phyloP scores from a whole-genome alignment of 2,797 vertebrate species.

The Zalophus californianus region DNA sequence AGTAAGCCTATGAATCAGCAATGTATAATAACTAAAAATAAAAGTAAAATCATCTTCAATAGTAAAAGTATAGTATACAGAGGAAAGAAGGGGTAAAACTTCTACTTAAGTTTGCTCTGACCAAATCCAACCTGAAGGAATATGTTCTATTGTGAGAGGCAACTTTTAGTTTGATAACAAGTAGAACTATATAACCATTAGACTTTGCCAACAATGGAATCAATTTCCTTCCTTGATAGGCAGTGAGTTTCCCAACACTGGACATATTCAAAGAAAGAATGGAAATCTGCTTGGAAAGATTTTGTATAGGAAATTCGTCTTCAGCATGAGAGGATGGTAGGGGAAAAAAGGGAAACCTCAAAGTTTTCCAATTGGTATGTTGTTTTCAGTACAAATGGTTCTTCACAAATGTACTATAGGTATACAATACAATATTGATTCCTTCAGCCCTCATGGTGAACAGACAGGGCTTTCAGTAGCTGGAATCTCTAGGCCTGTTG shows the following conservation, averaged over 20 bases:
- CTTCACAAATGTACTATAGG: background rate
- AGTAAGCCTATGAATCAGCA: slow-evolving; percentile 42
- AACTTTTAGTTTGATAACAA: slow-evolving; percentile 59
- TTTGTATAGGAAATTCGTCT: background rate
- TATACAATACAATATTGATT: slow-evolving; percentile 28
- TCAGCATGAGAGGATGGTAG: background rate
- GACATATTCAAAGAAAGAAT: background rate
- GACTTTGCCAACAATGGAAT: background rate
- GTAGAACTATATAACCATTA: background rate
- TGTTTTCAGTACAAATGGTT: slow-evolving; percentile 8
- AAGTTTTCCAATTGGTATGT: background rate
- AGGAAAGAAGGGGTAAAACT: slow-evolving; percentile 24
- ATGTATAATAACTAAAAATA: background rate
- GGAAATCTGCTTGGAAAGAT: slow-evolving; percentile 49
- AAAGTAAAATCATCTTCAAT: slow-evolving; percentile 37
- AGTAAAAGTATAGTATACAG: slow-evolving; percentile 19
- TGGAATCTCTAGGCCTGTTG: slow-evolving; percentile 18
- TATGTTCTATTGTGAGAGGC: slow-evolving; percentile 8
- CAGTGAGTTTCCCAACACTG: background rate
- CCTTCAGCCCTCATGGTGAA: background rate
- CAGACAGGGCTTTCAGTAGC: background rate
- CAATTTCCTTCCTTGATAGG: background rate
- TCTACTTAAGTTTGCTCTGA: slow-evolving; percentile 15
- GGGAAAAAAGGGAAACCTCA: background rate
- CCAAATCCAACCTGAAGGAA: slow-evolving; percentile 9